Conservation (phyloP, 2,113 vertebrate species). For the Nanger granti region DNA sequence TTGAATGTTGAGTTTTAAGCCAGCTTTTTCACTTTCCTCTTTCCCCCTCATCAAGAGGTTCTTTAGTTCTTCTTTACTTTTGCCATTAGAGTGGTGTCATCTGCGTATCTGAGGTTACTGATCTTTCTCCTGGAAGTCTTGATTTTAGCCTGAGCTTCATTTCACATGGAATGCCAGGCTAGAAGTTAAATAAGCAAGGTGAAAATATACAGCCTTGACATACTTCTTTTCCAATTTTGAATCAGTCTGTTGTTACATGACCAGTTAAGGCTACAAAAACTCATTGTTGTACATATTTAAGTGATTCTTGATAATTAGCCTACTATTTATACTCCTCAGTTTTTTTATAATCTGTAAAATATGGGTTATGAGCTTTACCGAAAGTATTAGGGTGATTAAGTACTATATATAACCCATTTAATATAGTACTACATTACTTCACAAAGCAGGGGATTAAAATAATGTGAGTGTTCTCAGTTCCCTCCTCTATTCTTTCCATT, state of each 20-base stretch:
- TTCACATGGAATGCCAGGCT: neutral
- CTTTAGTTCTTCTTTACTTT: neutral
- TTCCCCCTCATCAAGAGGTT: neutral
- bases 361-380: neutral
- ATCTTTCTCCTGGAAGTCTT: neutral
- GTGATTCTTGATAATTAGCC: neutral
- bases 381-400: neutral
- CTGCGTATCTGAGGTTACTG: neutral
- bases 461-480: neutral
- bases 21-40: neutral
- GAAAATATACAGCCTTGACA: neutral
- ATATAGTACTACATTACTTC: neutral
- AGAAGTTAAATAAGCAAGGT: neutral
- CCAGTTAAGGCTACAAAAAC: neutral
- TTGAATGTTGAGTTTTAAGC: neutral
- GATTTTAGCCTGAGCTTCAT: neutral
- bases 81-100: neutral
- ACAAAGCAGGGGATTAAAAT: neutral
- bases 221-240: neutral
- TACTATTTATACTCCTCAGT: neutral
- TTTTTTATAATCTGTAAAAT: neutral
- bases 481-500: neutral
- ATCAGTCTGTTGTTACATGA: neutral
- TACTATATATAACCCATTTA: neutral
- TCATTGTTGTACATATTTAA: neutral